Conservation (phyloP, 2,888 invertebrate genomes). For the Cryptocheilus praepositus region DNA sequence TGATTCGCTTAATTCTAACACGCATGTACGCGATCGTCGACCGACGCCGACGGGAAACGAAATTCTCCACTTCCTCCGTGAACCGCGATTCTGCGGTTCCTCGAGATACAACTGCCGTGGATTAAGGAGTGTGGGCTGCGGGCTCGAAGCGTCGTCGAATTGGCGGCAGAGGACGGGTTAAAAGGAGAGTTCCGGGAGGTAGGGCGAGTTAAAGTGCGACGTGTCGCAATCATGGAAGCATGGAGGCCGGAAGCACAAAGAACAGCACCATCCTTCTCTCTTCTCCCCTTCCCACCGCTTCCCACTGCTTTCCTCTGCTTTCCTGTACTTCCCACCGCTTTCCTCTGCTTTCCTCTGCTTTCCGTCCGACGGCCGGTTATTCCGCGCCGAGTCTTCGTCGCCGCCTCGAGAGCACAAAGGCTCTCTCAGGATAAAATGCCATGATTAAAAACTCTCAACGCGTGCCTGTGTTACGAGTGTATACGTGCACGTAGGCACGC, state of each 20-base stretch:
- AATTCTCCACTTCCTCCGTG: neutral
- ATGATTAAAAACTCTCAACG: conserved; percentile 45
- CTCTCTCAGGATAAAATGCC: conserved; percentile 44
- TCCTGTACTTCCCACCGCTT: too few species aligned
- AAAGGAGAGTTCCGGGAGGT: neutral
- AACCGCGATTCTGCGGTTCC: neutral
- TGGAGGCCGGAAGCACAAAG: neutral
- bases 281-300: too few species aligned
- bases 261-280: neutral
- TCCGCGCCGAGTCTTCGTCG: conserved; percentile 5
- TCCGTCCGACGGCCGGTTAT: conserved; percentile 2
- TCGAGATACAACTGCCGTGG: neutral
- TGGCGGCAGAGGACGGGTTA: neutral
- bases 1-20: too few species aligned
- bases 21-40: conserved; percentile 20
- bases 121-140: neutral
- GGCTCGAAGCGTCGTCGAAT: neutral
- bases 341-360: neutral
- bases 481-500: too few species aligned
- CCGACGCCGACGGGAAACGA: conserved; percentile 26
- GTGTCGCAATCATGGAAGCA: conserved; percentile 8
- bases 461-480: conserved; percentile 11
- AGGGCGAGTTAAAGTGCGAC: conserved; percentile 8
- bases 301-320: neutral
- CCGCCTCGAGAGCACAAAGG: conserved; percentile 30